A percentile compares a stretch with the other conserved stretches of the same genome.
Evolutionary conservation across 2,888 invertebrate genomes (phyloP).

Genomic region (Polylopha cassiicola): DNA sequence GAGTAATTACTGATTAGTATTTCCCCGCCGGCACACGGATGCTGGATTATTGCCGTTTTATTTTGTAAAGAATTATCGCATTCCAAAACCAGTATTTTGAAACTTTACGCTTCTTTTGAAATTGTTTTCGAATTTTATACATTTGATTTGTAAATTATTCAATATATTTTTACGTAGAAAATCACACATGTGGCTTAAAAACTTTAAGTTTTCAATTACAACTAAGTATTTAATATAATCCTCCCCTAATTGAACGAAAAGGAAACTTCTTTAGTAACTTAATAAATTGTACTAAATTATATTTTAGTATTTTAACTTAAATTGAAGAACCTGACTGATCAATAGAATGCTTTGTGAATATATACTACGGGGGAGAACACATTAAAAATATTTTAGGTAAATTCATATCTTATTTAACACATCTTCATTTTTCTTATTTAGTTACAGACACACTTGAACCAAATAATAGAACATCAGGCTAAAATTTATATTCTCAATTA

Average conservation of each 20-base stretch:
- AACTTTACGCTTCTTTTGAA: slow-evolving; percentile 52
- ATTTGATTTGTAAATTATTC: slow-evolving; percentile 8
- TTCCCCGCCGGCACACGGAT: too few relatives aligned
- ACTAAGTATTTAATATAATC: slow-evolving; percentile 15
- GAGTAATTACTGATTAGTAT: too few relatives aligned
- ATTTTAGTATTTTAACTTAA: too few relatives aligned
- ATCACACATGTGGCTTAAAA: slow-evolving; percentile 22
- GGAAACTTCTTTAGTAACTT: too few relatives aligned
- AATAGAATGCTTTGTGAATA: neutral
- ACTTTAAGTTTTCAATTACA: too few relatives aligned
- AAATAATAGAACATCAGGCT: slow-evolving; percentile 1
- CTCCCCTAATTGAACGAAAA: too few relatives aligned
- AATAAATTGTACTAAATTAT: neutral
- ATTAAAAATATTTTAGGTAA: neutral
- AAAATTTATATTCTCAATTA: neutral
- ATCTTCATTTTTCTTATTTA: slow-evolving; percentile 1
- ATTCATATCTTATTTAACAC: slow-evolving; percentile 1
- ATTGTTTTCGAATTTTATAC: slow-evolving; percentile 6
- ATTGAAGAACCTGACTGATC: neutral
- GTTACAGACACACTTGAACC: slow-evolving; percentile 1
- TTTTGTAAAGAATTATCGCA: slow-evolving; percentile 54
- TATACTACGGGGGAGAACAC: slow-evolving; percentile 1
- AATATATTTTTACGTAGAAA: slow-evolving; percentile 4
- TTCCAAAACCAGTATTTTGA: slow-evolving; percentile 68
- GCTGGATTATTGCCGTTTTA: slow-evolving; percentile 50